Percentiles rank a stretch among this genome's conserved stretches.
Conservation (phyloP, 2,797 vertebrate species). For the Nasua narica region DNA sequence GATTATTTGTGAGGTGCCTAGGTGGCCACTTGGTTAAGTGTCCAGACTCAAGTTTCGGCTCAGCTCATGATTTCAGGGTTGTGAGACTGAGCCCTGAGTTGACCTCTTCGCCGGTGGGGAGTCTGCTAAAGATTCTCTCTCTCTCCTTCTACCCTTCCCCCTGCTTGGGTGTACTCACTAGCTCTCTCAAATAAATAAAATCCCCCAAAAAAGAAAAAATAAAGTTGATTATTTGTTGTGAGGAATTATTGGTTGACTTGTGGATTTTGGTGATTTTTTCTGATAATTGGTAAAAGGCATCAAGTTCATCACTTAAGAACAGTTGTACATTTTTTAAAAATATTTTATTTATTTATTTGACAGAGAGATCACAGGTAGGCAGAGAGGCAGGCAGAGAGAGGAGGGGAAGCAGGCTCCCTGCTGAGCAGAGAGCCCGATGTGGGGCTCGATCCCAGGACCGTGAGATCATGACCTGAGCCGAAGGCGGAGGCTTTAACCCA, state of each 20-base stretch:
- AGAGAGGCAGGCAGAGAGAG: too few species aligned
- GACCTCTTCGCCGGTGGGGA: neutral
- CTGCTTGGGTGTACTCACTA: neutral
- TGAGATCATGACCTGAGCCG: too few species aligned
- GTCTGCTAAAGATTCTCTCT: neutral
- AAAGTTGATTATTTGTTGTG: conserved; percentile 5
- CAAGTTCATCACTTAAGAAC: conserved; percentile 5
- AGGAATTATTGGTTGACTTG: neutral
- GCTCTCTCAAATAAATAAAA: neutral
- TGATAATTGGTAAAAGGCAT: neutral
- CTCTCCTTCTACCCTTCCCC: neutral
- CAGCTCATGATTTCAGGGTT: neutral
- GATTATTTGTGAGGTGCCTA: neutral
- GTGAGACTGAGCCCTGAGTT: neutral
- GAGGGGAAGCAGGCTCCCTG: too few species aligned
- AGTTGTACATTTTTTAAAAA: neutral
- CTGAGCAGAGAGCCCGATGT: too few species aligned
- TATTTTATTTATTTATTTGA: too few species aligned
- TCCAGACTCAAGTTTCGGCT: neutral
- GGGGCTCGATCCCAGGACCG: too few species aligned
- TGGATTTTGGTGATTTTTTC: conserved; percentile 22
- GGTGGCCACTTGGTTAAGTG: neutral
- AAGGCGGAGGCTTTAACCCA: too few species aligned
- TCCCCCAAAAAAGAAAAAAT: neutral
- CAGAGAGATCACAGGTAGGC: too few species aligned